These are phyloP conservation scores for Gadus macrocephalus DNA, from an alignment of 2,113 vertebrate species.

Conservation along the genomic window DNA sequence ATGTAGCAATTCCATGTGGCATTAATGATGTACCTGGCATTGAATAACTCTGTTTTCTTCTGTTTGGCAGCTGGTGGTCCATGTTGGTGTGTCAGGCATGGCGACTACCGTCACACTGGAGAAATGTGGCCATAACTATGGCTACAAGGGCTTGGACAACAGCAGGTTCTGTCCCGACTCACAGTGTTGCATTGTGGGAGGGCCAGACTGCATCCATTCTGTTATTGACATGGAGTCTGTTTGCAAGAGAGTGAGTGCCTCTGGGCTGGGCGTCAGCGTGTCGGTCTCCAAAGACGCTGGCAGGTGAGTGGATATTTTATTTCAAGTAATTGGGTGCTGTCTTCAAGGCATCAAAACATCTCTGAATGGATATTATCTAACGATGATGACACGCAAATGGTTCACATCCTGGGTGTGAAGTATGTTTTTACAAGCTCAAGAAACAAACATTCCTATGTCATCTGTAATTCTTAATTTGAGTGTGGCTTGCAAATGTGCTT, in stretches of 20 bases:
- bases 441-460: too few relatives aligned
- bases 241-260: constrained; percentile 74
- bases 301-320: constrained; percentile 70
- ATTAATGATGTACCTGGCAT: too few relatives aligned
- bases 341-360: too few relatives aligned
- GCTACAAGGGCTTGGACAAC: constrained; percentile 90
- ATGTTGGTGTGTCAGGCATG: constrained; percentile 94
- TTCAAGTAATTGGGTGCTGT: background rate
- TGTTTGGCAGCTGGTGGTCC: constrained; percentile 82
- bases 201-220: constrained; percentile 88
- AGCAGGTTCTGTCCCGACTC: constrained; percentile 86
- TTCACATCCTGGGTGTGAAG: too few relatives aligned
- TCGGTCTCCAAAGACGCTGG: constrained; percentile 92
- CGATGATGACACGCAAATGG: too few relatives aligned
- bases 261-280: constrained; percentile 81
- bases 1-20: too few relatives aligned
- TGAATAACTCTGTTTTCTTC: too few relatives aligned
- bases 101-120: constrained; percentile 90
- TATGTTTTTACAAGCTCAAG: too few relatives aligned
- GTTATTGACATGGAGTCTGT: constrained; percentile 91
- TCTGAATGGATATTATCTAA: too few relatives aligned
- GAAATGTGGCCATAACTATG: constrained; percentile 90
- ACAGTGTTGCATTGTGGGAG: constrained; percentile 87
- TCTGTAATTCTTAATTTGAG: too few relatives aligned
- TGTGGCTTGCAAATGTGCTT: too few relatives aligned